Evolutionary conservation across 2,797 vertebrate genomes (phyloP).

Genomic region (Perodicticus potto): DNA sequence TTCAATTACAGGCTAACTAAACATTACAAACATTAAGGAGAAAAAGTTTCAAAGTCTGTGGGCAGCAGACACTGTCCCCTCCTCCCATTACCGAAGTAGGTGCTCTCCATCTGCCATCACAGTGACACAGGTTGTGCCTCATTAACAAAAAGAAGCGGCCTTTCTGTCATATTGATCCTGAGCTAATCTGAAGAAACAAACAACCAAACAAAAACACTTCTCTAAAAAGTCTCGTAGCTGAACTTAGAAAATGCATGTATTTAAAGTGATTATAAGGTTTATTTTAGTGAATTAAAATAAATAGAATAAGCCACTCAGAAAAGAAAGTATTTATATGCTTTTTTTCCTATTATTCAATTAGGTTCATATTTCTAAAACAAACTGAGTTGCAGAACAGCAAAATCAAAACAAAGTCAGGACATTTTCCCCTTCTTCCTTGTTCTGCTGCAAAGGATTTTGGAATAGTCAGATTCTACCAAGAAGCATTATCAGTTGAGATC

Average conservation of each 20-base stretch:
- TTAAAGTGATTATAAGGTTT: not conserved
- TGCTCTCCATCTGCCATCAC: not conserved
- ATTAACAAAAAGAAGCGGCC: not conserved
- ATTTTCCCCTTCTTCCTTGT: not conserved
- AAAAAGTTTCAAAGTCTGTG: conserved; percentile 25
- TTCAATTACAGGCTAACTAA: conserved; percentile 64
- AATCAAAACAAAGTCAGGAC: not conserved
- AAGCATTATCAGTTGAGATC: not conserved
- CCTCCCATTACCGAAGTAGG: not conserved
- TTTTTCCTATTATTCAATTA: conserved; percentile 7
- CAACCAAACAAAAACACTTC: not conserved
- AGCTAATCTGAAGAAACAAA: not conserved
- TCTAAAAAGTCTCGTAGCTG: not conserved
- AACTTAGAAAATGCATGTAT: not conserved
- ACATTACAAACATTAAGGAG: conserved; percentile 4
- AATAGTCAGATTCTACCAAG: not conserved
- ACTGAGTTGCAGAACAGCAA: not conserved
- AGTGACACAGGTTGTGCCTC: not conserved
- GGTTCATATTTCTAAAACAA: not conserved
- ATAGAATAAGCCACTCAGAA: not conserved
- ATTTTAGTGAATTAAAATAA: not conserved
- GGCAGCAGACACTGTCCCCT: not conserved
- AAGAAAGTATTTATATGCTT: not conserved
- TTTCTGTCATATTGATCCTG: not conserved
- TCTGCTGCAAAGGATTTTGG: not conserved